Evolutionary conservation across 2,113 vertebrate genomes (phyloP).

Genomic region (Chaetorhynchus papuensis): DNA sequence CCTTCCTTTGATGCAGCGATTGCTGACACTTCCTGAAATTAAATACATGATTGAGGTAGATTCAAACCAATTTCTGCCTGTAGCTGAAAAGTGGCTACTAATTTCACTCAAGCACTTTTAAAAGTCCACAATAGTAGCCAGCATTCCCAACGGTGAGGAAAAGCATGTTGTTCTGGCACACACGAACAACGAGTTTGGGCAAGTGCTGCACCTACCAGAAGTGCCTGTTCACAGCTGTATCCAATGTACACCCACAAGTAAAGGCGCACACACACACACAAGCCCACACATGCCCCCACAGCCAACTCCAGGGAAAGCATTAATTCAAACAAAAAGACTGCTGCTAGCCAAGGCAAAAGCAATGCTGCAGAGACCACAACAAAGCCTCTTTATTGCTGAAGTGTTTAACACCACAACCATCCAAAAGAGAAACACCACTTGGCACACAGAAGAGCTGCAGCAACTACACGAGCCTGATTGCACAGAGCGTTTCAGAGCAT

Average conservation of each 20-base stretch:
- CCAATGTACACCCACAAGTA: background rate
- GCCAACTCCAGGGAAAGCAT: background rate
- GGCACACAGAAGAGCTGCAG: conserved; percentile 15
- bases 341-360: conserved; percentile 38
- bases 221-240: background rate
- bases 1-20: background rate
- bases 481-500: background rate
- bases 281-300: background rate
- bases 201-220: conserved; percentile 18
- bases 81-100: background rate
- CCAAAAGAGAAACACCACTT: conserved; percentile 27
- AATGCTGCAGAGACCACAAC: conserved; percentile 46
- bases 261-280: background rate
- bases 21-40: background rate
- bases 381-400: conserved; percentile 41
- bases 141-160: background rate
- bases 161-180: background rate
- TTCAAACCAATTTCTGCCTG: background rate
- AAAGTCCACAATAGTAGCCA: background rate
- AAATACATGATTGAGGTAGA: background rate
- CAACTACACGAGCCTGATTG: background rate
- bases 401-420: conserved; percentile 10
- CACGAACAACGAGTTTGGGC: background rate
- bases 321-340: conserved; percentile 16
- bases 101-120: background rate